phyloP scores from a whole-genome alignment of 2,888 invertebrate genomes.

The Andricus curvator region DNA sequence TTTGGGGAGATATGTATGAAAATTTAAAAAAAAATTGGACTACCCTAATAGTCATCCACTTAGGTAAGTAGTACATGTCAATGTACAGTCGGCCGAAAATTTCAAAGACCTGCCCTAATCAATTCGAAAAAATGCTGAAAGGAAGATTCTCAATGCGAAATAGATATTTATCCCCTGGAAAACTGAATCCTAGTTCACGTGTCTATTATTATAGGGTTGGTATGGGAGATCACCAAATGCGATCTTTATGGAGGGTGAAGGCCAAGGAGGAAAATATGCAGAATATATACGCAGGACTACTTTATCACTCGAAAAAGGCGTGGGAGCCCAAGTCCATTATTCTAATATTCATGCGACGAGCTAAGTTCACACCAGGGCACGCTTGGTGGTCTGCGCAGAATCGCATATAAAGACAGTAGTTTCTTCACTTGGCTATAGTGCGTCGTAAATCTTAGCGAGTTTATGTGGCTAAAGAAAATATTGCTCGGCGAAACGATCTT shows the following conservation, averaged over 20 bases:
- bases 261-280: not conserved
- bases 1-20: too few relatives aligned
- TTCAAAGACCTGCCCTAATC: too few relatives aligned
- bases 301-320: constrained; percentile 40
- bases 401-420: constrained; percentile 8
- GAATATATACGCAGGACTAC: constrained; percentile 5
- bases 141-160: not conserved
- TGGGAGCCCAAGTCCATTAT: constrained; percentile 45
- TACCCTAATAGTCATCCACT: too few relatives aligned
- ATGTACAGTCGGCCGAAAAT: too few relatives aligned
- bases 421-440: constrained; percentile 4
- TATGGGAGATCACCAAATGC: not conserved
- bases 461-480: constrained; percentile 40
- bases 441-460: constrained; percentile 24
- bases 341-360: constrained; percentile 46
- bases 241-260: not conserved
- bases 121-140: too few relatives aligned
- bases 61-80: too few relatives aligned
- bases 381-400: constrained; percentile 22
- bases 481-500: constrained; percentile 40
- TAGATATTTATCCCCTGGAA: not conserved
- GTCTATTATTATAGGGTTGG: not conserved
- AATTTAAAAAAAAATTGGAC: too few relatives aligned
- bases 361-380: constrained; percentile 41
- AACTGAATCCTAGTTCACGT: not conserved